A percentile compares a stretch with the other conserved stretches of the same genome.
phyloP scores from a whole-genome alignment of 2,113 vertebrate genomes.

The Desmodus rotundus region DNA sequence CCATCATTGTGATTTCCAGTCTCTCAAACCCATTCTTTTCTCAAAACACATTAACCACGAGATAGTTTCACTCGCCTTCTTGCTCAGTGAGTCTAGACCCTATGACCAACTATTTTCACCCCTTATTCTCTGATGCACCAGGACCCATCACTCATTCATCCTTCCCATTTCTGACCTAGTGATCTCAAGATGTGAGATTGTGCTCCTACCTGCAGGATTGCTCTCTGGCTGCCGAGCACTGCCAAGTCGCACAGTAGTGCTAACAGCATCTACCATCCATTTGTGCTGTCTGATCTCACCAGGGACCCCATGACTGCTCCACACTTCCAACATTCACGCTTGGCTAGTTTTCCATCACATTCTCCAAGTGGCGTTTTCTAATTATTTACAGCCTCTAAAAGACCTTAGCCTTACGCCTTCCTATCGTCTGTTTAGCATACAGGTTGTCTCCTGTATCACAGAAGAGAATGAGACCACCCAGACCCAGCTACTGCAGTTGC shows the following conservation, averaged over 20 bases:
- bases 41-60: neutral
- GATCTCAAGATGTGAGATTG: neutral
- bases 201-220: no score
- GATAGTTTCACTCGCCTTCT: neutral
- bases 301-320: neutral
- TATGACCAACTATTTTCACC: fast-evolving
- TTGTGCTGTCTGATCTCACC: neutral
- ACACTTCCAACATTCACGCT: neutral
- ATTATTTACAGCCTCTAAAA: neutral
- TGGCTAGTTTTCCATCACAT: neutral
- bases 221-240: neutral
- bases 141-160: neutral
- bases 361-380: neutral
- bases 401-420: neutral
- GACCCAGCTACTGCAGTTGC: neutral
- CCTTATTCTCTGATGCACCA: fast-evolving
- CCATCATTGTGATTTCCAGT: neutral
- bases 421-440: neutral
- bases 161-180: neutral
- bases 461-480: neutral
- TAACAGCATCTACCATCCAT: neutral
- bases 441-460: neutral
- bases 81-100: neutral
- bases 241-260: neutral
- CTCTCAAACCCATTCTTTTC: neutral